Base-by-base conservation (phyloP, 2,113 vertebrate genomes). In the Pluvianellus socialis region DNA sequence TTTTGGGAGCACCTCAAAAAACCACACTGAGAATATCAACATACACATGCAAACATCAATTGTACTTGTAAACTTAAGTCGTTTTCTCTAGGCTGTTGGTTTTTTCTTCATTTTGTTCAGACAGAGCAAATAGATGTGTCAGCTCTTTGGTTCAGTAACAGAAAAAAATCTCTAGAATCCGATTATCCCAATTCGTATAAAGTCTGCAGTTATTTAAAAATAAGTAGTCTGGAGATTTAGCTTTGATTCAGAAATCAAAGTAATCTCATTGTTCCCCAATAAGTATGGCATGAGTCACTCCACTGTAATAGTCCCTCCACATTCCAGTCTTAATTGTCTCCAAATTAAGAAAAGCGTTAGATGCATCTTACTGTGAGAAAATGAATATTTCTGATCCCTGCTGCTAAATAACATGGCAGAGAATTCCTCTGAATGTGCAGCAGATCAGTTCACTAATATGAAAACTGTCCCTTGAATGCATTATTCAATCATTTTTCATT, bases 271-370 rank as follows among this genome's bases (percentile, higher is more conserved):
- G 77, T 85, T 95, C 65, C 73, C 79, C 89, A 91, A 91, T 93
- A 96, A 96, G 53, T 91, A 75, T 75, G 82, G 75, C 91, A 92
- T 97, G 76, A 98, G 73, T 95, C 81, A 87, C 42, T 93, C 42
- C 87, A 61, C 49, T 93, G 47, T 72, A 97, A 96, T 8, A 94
- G 96, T 96, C 87, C 94, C 66, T 88, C 49, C 87, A 68, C 82
- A 91, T 95, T 90, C 56, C 79, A 88, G 38, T 86, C 80, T 97
- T 91, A 97, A 96, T 94, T 98, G 58, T 63, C 77, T 96, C 68
- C 67, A 97, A 98, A 97, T 98, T 96, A 98, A 97, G 82, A 90
- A 97, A 97, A 80, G 56, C 4, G 10, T 96, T 97, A 95, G 70
- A 90, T 97, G 63, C 42, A 93, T 97, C 90, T 92, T 77, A 95